Percentiles rank a stretch among this genome's conserved stretches.
Conservation (phyloP, 2,113 vertebrate species). For the Odobenus rosmarus region DNA sequence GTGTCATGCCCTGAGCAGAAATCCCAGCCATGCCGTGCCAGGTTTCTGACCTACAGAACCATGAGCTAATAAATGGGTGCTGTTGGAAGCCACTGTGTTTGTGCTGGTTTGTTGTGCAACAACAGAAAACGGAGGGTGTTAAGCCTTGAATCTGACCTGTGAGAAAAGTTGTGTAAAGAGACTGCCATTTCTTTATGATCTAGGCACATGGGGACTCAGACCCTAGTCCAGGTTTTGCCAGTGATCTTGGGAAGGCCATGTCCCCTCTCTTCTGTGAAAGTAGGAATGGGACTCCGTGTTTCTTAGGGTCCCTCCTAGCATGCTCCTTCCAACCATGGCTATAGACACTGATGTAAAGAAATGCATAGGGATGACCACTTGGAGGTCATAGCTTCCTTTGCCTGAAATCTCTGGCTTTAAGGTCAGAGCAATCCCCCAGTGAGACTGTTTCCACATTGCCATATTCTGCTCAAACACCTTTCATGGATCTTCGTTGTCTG, state of each 20-base stretch:
- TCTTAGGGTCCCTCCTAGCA: background rate
- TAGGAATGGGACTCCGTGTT: background rate
- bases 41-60: background rate
- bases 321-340: background rate
- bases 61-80: background rate
- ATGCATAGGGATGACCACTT: rapidly evolving
- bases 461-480: background rate
- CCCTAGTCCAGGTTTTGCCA: too few relatives aligned
- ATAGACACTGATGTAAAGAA: background rate
- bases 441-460: background rate
- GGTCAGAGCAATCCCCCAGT: background rate
- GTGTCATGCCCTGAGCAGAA: background rate
- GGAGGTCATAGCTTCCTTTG: background rate
- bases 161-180: background rate
- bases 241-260: background rate
- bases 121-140: background rate
- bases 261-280: background rate
- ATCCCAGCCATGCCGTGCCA: rapidly evolving
- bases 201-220: background rate
- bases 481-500: background rate
- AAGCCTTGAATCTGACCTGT: background rate
- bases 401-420: background rate
- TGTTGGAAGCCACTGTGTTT: background rate
- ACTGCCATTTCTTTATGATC: background rate
- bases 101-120: background rate